A percentile compares a stretch with the other conserved stretches of the same genome.
These are phyloP conservation scores for Pheucticus melanocephalus DNA, from an alignment of 2,113 vertebrate species.

Conservation along the genomic window DNA sequence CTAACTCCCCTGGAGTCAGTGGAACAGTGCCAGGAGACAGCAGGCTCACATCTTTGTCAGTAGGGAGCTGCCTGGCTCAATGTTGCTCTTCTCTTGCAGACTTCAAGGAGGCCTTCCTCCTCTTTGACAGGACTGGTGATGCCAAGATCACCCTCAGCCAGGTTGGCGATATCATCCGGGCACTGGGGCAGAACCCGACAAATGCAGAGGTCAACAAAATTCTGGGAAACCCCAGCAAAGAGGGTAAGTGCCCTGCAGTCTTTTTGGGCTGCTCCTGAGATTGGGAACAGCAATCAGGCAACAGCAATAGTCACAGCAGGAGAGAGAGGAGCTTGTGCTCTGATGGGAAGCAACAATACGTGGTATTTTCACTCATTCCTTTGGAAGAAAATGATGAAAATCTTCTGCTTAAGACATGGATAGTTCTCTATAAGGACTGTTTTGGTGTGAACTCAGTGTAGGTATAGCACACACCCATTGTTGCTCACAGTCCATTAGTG, in stretches of 20 bases:
- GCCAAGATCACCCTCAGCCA: slow-evolving; percentile 88
- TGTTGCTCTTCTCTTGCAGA: slow-evolving; percentile 76
- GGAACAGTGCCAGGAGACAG: slow-evolving; percentile 7
- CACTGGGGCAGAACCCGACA: slow-evolving; percentile 97
- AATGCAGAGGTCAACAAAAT: slow-evolving; percentile 87
- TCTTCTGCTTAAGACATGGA: not conserved
- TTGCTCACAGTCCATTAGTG: not conserved
- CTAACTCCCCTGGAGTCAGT: not conserved
- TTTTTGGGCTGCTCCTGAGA: not conserved
- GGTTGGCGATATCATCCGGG: slow-evolving; percentile 93
- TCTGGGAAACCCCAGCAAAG: slow-evolving; percentile 86
- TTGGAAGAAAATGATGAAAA: too few relatives aligned
- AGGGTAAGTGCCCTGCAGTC: slow-evolving; percentile 75
- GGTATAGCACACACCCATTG: not conserved
- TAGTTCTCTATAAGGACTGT: not conserved
- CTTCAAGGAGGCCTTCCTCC: slow-evolving; percentile 98
- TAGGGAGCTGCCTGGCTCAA: not conserved
- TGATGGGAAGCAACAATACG: not conserved
- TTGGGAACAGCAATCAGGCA: not conserved
- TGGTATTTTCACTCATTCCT: not conserved
- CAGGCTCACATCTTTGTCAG: not conserved
- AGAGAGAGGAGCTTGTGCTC: not conserved
- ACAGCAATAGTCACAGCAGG: not conserved
- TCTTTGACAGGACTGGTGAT: slow-evolving; percentile 97
- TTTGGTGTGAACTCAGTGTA: not conserved